Evolutionary conservation across 2,797 vertebrate species (phyloP).

Genomic region (Sebastes goodei): DNA sequence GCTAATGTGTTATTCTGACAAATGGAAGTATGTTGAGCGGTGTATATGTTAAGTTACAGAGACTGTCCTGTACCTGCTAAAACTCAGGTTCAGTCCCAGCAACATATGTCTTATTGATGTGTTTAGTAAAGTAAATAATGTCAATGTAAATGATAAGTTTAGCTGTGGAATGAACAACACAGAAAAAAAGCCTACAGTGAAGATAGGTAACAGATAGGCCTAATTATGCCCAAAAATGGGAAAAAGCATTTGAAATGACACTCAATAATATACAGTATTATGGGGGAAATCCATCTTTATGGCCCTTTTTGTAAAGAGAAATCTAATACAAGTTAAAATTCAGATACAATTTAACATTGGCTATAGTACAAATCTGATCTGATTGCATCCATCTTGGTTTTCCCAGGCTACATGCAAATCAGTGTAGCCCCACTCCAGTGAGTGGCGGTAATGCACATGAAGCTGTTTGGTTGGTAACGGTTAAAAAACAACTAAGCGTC

Average conservation of each 20-base stretch:
- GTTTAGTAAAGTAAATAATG: neutral
- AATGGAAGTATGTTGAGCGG: neutral
- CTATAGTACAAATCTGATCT: too few species aligned
- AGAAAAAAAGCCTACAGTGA: neutral
- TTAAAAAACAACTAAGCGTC: too few species aligned
- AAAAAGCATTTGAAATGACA: neutral
- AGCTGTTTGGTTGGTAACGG: too few species aligned
- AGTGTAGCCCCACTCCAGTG: too few species aligned
- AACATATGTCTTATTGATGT: neutral
- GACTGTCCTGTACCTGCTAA: neutral
- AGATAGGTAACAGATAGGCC: neutral
- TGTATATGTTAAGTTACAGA: neutral
- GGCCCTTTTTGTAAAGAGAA: too few species aligned
- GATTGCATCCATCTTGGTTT: too few species aligned
- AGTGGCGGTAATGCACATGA: too few species aligned
- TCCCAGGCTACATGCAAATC: too few species aligned
- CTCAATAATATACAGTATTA: too few species aligned
- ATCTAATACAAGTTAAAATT: too few species aligned
- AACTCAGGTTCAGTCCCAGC: neutral
- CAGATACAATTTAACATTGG: too few species aligned
- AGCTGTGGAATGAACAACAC: neutral
- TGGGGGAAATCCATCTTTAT: neutral
- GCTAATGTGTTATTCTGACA: conserved; percentile 14
- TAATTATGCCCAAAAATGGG: neutral
- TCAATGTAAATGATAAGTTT: neutral